Evolutionary conservation across 2,113 vertebrate genomes (phyloP).

Genomic region (Zingel zingel): DNA sequence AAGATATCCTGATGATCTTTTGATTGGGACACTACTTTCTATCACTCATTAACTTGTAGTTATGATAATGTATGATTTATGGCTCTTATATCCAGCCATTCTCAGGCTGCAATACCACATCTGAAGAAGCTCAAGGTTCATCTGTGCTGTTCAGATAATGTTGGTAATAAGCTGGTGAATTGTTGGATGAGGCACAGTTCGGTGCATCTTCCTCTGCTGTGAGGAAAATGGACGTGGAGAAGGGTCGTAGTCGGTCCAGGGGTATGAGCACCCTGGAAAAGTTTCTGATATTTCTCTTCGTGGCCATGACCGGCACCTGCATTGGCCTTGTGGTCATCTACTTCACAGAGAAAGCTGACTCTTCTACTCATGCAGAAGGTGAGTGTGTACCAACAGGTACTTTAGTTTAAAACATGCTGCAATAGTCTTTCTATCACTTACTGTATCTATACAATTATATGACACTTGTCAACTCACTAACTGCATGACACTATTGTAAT

Average conservation of each 20-base stretch:
- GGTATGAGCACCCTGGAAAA: constrained; percentile 78
- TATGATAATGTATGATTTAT: constrained; percentile 37
- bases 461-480: too few relatives aligned
- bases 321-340: constrained; percentile 78
- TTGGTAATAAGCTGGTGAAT: constrained; percentile 14
- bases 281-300: constrained; percentile 79
- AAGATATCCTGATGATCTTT: neutral
- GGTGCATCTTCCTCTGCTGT: constrained; percentile 3
- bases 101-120: neutral
- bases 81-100: neutral
- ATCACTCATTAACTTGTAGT: constrained; percentile 47
- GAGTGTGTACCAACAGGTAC: constrained; percentile 40
- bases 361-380: constrained; percentile 57
- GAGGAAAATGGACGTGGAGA: constrained; percentile 57
- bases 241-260: constrained; percentile 23
- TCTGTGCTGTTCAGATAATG: constrained; percentile 5
- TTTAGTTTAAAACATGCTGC: neutral
- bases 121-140: constrained; percentile 58
- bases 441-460: too few relatives aligned
- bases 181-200: constrained; percentile 7
- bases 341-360: constrained; percentile 44
- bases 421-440: neutral
- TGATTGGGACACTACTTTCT: neutral
- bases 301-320: constrained; percentile 74
- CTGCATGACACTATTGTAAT: neutral